phyloP scores from a whole-genome alignment of 2,113 vertebrate genomes.

The Eulacestoma nigropectus region DNA sequence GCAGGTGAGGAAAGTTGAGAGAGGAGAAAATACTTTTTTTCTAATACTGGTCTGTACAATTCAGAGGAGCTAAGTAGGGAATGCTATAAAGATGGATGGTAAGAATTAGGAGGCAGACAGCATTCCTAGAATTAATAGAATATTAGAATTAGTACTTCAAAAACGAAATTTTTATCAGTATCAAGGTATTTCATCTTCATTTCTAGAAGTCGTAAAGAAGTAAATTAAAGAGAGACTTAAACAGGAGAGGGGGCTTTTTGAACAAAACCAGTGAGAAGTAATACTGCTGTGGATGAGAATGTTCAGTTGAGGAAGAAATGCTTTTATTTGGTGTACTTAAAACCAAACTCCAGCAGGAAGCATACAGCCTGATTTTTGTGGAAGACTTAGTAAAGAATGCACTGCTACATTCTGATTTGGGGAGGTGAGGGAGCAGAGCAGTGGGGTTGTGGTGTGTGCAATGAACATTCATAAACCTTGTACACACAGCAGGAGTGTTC shows the following conservation, averaged over 20 bases:
- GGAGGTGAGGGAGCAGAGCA: neutral
- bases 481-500: neutral
- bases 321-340: neutral
- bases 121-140: neutral
- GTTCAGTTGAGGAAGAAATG: neutral
- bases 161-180: neutral
- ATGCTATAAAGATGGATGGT: neutral
- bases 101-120: neutral
- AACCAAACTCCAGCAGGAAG: neutral
- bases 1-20: neutral
- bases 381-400: neutral
- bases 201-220: neutral
- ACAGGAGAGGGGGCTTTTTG: neutral
- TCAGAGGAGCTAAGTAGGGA: neutral
- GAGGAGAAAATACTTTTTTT: neutral
- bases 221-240: neutral
- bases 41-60: neutral
- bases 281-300: neutral
- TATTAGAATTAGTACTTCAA: neutral
- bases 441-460: fast-evolving
- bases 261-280: neutral
- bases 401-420: neutral
- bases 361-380: neutral
- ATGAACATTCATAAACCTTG: neutral
- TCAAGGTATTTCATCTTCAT: neutral